phyloP scores from a whole-genome alignment of 2,888 invertebrate species.

The Mesopsocus fuscifrons region DNA sequence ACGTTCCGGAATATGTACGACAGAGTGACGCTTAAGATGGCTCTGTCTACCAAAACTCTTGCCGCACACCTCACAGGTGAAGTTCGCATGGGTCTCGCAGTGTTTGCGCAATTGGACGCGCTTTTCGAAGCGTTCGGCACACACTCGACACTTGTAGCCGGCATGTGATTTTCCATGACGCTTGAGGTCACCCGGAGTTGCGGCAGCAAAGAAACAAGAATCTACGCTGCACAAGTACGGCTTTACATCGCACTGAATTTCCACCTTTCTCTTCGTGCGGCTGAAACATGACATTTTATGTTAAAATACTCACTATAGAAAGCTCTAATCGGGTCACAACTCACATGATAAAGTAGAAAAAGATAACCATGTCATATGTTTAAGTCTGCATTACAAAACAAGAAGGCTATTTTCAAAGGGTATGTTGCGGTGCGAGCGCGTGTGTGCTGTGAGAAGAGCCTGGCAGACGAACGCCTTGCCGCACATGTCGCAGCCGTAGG shows the following conservation, averaged over 20 bases:
- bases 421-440: conserved; percentile 12
- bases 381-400: too few species aligned
- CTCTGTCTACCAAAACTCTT: conserved; percentile 12
- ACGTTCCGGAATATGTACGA: conserved; percentile 14
- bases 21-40: conserved; percentile 13
- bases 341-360: too few species aligned
- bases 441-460: conserved; percentile 14
- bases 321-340: too few species aligned
- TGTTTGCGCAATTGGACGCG: not conserved
- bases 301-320: too few species aligned
- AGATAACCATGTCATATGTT: too few species aligned
- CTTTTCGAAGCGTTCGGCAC: not conserved
- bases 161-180: not conserved
- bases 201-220: not conserved
- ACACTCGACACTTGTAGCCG: not conserved
- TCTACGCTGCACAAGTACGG: not conserved
- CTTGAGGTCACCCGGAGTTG: not conserved
- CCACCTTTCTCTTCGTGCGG: too few species aligned
- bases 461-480: conserved; percentile 17
- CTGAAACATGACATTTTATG: too few species aligned
- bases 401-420: too few species aligned
- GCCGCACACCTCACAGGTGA: conserved; percentile 12
- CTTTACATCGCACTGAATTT: not conserved
- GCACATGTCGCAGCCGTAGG: conserved; percentile 27
- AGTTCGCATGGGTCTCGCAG: not conserved